Evolutionary conservation across 2,888 invertebrate genomes (phyloP), one percentile per base, ranked within the genome.

Genomic region (Melinopterus prodromus): DNA sequence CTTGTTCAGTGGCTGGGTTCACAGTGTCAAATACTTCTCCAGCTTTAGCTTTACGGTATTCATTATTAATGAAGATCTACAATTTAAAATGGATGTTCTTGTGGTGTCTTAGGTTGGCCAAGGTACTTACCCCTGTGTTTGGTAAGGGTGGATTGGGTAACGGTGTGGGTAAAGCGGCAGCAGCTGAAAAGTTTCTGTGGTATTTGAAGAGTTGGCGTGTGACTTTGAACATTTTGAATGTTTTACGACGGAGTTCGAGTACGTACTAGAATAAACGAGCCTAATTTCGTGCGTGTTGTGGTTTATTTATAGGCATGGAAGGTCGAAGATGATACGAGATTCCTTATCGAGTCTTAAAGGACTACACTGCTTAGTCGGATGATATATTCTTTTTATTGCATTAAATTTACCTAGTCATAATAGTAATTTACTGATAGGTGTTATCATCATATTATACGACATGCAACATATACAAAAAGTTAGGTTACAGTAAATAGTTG

Each of bases 21-120:
- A 95, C 89, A 0, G 96, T 95, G 69, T 92, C 91, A 88, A 99
- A 99, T 0, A 95, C 97, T 89, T 95, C 95, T 6, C 97, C 97
- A 77, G 95, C 95, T 78, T 92, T 92, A 2, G 98, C 95, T 89
- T 97, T 95, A 85, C 95, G 94, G 96, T 97, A 99, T 89, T 99
- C 26, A 26, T 26, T 26, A 26, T 26, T 26, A 26, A 26, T 26
- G 26, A 26, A 26, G 26, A 26, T 26, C 98, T 97, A 84, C 82
- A 82, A 81, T 69, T 69, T 69, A 69, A 69, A 69, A 69, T 26
- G 26, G 26, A 3, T 26, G 14, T 69, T 69, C 69, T 69, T 26
- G 26, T 26, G 26, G 1, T 26, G 26, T 26, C 26, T 26, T 26
- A 26, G 26, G 26, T 26, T 26, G 26, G 26, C 1, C 16, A 5